Percentiles rank a stretch among this genome's conserved stretches.
phyloP scores from a whole-genome alignment of 1,140 invertebrate species.

The Holotrichia oblita region DNA sequence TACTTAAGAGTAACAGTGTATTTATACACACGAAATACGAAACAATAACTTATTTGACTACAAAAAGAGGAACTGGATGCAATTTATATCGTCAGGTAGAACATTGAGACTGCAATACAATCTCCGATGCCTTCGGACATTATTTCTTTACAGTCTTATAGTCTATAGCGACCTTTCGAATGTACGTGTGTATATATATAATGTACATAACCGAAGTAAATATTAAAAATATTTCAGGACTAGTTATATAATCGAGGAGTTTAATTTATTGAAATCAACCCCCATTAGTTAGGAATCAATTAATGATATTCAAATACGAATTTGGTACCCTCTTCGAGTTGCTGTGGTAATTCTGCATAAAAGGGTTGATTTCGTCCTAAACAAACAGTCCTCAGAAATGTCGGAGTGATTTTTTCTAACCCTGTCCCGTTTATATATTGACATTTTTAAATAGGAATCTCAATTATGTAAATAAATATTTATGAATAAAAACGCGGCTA shows the following conservation, averaged over 20 bases:
- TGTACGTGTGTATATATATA: too few relatives aligned
- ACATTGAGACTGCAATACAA: not conserved
- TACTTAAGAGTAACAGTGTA: not conserved
- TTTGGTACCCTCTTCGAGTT: not conserved
- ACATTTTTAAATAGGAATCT: constrained; percentile 9
- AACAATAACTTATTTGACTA: not conserved
- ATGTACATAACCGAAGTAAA: too few relatives aligned
- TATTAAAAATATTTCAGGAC: not conserved
- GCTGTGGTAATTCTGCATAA: constrained; percentile 17
- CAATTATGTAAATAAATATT: not conserved
- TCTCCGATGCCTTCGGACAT: constrained; percentile 5
- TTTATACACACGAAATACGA: not conserved
- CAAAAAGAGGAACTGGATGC: not conserved
- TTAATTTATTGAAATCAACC: not conserved
- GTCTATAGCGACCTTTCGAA: too few relatives aligned
- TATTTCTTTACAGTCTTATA: not conserved
- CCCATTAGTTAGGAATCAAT: constrained; percentile 9
- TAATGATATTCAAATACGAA: constrained; percentile 11
- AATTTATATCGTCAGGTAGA: not conserved
- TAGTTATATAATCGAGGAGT: not conserved
- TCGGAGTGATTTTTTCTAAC: not conserved
- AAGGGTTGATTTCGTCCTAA: constrained; percentile 11
- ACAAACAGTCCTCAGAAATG: constrained; percentile 15
- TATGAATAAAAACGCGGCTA: not conserved
- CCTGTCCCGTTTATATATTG: not conserved